Percentiles rank a stretch among this genome's conserved stretches.
Conservation (phyloP, 2,113 vertebrate species). For the Cyanoramphus novaezelandiae region DNA sequence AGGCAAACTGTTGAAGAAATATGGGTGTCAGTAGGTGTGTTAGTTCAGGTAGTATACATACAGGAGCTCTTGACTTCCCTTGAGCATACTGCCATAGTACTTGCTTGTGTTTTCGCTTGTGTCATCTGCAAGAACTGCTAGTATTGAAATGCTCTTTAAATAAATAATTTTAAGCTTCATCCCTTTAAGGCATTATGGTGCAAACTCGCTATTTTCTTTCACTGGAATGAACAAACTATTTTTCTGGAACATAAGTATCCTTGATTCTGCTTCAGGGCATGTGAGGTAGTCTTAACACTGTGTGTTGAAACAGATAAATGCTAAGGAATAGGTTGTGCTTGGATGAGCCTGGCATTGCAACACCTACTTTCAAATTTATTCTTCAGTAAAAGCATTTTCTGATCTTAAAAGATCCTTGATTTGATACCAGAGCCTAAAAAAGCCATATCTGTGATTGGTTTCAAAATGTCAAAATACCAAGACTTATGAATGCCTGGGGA, state of each 20-base stretch:
- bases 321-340: neutral
- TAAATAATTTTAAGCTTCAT: neutral
- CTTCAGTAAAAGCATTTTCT: neutral
- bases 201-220: neutral
- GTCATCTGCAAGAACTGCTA: neutral
- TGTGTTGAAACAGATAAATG: neutral
- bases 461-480: neutral
- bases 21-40: too few species aligned
- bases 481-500: neutral
- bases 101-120: neutral
- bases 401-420: neutral
- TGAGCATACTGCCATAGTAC: accelerated
- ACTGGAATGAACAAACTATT: neutral
- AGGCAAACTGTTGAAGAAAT: neutral
- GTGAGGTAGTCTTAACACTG: neutral
- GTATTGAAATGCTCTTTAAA: neutral
- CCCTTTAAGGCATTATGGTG: neutral
- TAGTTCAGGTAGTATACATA: neutral
- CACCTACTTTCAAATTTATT: neutral
- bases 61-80: neutral
- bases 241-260: neutral
- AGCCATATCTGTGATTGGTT: neutral
- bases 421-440: neutral
- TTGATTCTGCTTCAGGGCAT: neutral
- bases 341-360: neutral